These are phyloP conservation scores for Poecilia velifera DNA, from an alignment of 2,797 vertebrate species.

Conservation along the genomic window DNA sequence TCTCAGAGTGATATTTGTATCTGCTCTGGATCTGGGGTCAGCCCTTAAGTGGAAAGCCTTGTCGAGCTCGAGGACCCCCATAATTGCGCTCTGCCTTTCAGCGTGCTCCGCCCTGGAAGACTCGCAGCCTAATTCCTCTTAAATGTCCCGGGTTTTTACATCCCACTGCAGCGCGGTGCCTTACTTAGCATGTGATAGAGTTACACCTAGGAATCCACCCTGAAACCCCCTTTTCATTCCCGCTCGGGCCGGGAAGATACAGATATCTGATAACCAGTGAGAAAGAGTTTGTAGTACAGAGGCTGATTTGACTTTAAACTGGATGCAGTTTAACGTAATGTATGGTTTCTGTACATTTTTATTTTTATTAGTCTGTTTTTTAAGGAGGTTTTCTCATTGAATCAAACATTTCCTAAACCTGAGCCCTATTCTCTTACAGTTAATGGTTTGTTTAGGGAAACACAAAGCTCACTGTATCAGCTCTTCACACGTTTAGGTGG, in stretches of 20 bases:
- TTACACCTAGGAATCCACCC: slow-evolving; percentile 80
- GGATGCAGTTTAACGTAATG: slow-evolving; percentile 21
- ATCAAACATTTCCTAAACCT: slow-evolving; percentile 4
- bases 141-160: slow-evolving; percentile 80
- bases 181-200: slow-evolving; percentile 80
- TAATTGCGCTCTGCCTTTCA: slow-evolving; percentile 68
- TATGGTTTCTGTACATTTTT: neutral
- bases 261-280: slow-evolving; percentile 80
- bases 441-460: slow-evolving; percentile 38
- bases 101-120: slow-evolving; percentile 62
- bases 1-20: slow-evolving; percentile 70
- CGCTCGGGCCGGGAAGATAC: slow-evolving; percentile 64
- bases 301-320: slow-evolving; percentile 70
- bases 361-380: neutral
- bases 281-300: slow-evolving; percentile 67
- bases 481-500: neutral
- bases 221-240: slow-evolving; percentile 82
- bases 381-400: neutral
- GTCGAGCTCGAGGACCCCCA: slow-evolving; percentile 62
- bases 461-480: slow-evolving; percentile 17
- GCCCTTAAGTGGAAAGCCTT: slow-evolving; percentile 63
- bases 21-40: slow-evolving; percentile 65
- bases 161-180: slow-evolving; percentile 64
- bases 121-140: slow-evolving; percentile 76
- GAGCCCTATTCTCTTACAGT: slow-evolving; percentile 21